Evolutionary conservation across 2,113 vertebrate genomes (phyloP).

Genomic region (Lagopus muta): DNA sequence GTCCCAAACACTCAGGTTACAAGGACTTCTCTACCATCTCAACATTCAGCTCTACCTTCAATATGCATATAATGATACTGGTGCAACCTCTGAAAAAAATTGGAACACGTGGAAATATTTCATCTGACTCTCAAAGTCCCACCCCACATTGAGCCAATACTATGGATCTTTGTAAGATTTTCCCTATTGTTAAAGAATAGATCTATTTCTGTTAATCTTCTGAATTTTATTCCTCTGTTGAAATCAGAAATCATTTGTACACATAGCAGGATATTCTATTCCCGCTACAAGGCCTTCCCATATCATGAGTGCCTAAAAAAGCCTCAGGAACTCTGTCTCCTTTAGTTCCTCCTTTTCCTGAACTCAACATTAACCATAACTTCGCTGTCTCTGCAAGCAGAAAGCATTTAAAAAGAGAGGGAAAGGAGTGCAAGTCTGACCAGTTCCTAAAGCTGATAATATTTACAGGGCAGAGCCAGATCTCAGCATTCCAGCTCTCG

Average conservation of each 20-base stretch:
- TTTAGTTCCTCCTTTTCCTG: neutral
- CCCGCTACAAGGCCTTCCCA: neutral
- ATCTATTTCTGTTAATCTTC: neutral
- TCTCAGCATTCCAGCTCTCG: neutral
- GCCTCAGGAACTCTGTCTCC: neutral
- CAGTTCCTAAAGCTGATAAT: neutral
- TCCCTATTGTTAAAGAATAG: neutral
- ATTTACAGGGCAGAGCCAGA: neutral
- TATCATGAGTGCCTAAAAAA: neutral
- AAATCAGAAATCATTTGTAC: neutral
- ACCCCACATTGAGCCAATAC: neutral
- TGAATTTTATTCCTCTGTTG: neutral
- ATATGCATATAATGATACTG: neutral
- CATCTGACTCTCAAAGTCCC: neutral
- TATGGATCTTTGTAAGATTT: neutral
- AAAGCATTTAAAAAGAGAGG: accelerated
- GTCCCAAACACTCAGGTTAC: neutral
- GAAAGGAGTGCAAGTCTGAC: neutral
- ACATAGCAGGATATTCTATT: neutral
- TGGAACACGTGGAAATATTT: neutral
- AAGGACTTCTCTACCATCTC: neutral
- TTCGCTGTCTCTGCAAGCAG: neutral
- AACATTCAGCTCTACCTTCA: neutral
- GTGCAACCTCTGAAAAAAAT: neutral
- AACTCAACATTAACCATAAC: neutral